Base-by-base conservation (phyloP, 2,888 invertebrate genomes). In the Shargacucullia verbasci region DNA sequence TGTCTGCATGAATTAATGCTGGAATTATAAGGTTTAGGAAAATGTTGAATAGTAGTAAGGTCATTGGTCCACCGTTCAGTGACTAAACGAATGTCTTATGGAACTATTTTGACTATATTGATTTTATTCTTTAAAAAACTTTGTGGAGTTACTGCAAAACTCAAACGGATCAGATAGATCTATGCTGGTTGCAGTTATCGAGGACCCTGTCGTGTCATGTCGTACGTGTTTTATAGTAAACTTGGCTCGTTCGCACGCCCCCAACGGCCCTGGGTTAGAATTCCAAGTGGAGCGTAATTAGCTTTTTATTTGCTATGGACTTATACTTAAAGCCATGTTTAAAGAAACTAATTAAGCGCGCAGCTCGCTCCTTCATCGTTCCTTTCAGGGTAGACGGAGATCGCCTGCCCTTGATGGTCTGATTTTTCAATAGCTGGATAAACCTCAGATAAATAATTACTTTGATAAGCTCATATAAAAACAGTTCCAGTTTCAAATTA, bases 271-370 rank as follows among this genome's bases (percentile, higher is more conserved):
- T 38, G 43, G 49, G 67, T 67, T 47, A 50, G 13, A 56, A 66
- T 55, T 66, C 50, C 67, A 38, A 61, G 50, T 48, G 14, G 56
- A 45, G 39, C 44, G 47, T 66, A 66, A 67, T 66, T 66, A 67
- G 56, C 48, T 66, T 66, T 66, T 66, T 67, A 66, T 61, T 67
- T 61, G 45, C 61, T 48, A 56, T 67, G 56, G 68, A 61, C 68
- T 66, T 67, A 65, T 66, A 59, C 56, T 67, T 65, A 46, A 37
- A 65, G 41, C 44, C 60, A 40, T 52, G 50, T 39, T 52, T 41
- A 52, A 49, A 38, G 45, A 34, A 44, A 52, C 56, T 66, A 67
- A 68, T 66, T 67, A 68, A 67, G n/a, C 27, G 20, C 44, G 20
- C 14, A 25, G 12, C 40, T 50, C 33, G 27, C 39, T 43, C 37